These are phyloP conservation scores for Botia almorhae DNA, from an alignment of 2,797 vertebrate species.

Conservation along the genomic window DNA sequence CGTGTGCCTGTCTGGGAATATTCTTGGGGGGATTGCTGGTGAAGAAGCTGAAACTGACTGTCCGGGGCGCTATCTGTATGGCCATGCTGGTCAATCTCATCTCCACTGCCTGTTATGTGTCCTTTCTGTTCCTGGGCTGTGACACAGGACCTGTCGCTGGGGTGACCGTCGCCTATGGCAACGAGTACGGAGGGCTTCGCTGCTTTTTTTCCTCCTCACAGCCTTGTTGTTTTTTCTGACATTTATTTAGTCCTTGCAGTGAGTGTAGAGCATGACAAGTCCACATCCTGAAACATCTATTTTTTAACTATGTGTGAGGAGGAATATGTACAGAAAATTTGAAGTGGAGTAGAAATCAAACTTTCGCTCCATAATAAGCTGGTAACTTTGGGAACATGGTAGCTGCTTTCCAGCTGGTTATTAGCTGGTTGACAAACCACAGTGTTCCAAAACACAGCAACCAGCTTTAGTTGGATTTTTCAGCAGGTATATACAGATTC, in stretches of 20 bases:
- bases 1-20: conserved; percentile 96
- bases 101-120: conserved; percentile 95
- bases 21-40: conserved; percentile 96
- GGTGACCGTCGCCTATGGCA: conserved; percentile 90
- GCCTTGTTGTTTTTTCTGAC: conserved; percentile 35
- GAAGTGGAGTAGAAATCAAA: neutral
- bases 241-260: conserved; percentile 34
- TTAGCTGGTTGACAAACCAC: too few species aligned
- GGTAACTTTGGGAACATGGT: neutral
- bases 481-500: too few species aligned
- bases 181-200: conserved; percentile 81
- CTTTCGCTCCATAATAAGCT: neutral
- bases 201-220: conserved; percentile 32
- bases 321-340: neutral
- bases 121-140: conserved; percentile 97
- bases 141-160: conserved; percentile 95
- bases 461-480: too few species aligned
- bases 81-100: conserved; percentile 98
- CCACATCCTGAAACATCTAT: conserved; percentile 4
- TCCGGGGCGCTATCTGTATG: conserved; percentile 95
- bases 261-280: conserved; percentile 4
- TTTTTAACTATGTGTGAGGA: neutral
- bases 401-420: too few species aligned
- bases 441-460: too few species aligned
- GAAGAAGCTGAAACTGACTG: conserved; percentile 95